phyloP scores from a whole-genome alignment of 1,140 invertebrate genomes.

The Plodia interpunctella region DNA sequence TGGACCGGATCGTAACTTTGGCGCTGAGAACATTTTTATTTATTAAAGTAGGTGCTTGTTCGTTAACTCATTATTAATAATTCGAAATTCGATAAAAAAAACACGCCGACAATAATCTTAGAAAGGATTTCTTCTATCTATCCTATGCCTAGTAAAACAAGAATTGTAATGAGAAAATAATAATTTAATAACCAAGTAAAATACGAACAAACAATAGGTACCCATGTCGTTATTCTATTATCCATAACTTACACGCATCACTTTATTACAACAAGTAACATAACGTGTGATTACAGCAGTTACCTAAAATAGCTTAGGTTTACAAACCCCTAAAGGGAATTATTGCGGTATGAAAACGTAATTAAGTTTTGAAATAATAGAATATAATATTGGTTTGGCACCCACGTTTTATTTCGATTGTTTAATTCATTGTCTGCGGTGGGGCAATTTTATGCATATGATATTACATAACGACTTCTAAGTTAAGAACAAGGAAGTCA shows the following conservation, averaged over 20 bases:
- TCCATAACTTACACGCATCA: not conserved
- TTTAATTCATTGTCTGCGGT: not conserved
- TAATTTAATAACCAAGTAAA: too few species aligned
- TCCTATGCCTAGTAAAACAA: too few species aligned
- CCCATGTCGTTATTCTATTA: not conserved
- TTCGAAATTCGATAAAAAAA: too few species aligned
- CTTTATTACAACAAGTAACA: not conserved
- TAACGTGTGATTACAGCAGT: not conserved
- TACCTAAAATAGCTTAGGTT: not conserved
- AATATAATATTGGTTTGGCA: not conserved
- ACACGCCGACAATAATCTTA: too few species aligned
- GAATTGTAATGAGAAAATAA: too few species aligned
- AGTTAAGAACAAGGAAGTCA: not conserved
- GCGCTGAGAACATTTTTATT: too few species aligned
- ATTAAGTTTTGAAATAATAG: not conserved
- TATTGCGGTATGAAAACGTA: not conserved
- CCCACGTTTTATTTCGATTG: not conserved
- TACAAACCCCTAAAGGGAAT: constrained; percentile 5
- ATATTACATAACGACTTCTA: not conserved
- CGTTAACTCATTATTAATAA: too few species aligned
- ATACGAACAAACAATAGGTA: too few species aligned
- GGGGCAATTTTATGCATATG: not conserved
- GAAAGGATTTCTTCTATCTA: too few species aligned
- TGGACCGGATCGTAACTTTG: not conserved
- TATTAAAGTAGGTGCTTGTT: too few species aligned